These are phyloP conservation scores for Polypedilum vanderplanki DNA, from an alignment of 1,140 invertebrate species.

Conservation along the genomic window DNA sequence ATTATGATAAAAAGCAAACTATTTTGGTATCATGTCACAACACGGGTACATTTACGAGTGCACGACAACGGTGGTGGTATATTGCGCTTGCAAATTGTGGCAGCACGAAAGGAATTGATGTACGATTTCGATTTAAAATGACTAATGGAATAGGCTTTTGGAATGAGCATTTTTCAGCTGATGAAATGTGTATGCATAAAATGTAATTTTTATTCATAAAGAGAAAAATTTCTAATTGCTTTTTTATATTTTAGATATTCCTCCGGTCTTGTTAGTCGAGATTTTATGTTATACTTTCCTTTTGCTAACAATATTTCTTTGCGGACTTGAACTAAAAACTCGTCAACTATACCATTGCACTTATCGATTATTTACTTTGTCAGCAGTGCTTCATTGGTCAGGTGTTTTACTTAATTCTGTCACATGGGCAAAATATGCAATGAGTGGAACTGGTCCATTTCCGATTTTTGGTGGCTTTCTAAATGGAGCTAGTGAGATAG, in stretches of 20 bases:
- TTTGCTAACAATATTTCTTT: slow-evolving; percentile 55
- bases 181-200: slow-evolving; percentile 76
- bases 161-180: slow-evolving; percentile 83
- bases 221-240: slow-evolving; percentile 29
- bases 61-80: slow-evolving; percentile 65
- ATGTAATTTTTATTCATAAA: slow-evolving; percentile 33
- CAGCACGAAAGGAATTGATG: slow-evolving; percentile 52
- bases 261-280: slow-evolving; percentile 60
- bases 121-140: slow-evolving; percentile 66
- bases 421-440: slow-evolving; percentile 62
- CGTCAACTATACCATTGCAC: slow-evolving; percentile 78
- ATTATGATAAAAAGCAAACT: slow-evolving; percentile 37
- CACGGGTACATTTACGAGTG: slow-evolving; percentile 55
- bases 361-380: slow-evolving; percentile 75
- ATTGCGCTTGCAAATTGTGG: slow-evolving; percentile 32
- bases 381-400: slow-evolving; percentile 56
- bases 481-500: slow-evolving; percentile 61
- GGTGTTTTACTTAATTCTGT: slow-evolving; percentile 59
- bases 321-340: slow-evolving; percentile 61
- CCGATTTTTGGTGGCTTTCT: slow-evolving; percentile 58
- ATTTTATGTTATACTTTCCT: slow-evolving; percentile 57
- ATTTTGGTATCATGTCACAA: slow-evolving; percentile 50
- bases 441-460: slow-evolving; percentile 56
- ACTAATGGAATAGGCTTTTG: slow-evolving; percentile 78
- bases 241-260: slow-evolving; percentile 50